These are phyloP conservation scores for Meloidogyne floridensis DNA, from an alignment of 1,140 invertebrate genomes.

Conservation along the genomic window DNA sequence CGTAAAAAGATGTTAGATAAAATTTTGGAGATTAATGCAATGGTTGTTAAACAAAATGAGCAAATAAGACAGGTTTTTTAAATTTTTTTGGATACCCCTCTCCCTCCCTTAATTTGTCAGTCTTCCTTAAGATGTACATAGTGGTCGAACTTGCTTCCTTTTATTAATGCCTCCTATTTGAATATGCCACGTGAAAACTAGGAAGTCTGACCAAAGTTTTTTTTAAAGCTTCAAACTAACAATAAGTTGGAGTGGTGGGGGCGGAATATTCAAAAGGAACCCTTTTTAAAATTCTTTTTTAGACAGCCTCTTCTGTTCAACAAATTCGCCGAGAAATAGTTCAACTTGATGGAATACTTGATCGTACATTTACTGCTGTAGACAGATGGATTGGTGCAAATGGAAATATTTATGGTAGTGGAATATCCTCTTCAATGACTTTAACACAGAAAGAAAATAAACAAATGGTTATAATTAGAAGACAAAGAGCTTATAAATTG, in stretches of 20 bases:
- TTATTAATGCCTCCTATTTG: no score
- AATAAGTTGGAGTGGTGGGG: no score
- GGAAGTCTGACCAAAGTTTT: no score
- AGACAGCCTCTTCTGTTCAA: constrained; percentile 34
- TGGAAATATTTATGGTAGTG: background rate
- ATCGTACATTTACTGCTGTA: constrained; percentile 39
- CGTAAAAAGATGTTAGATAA: constrained; percentile 36
- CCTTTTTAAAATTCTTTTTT: background rate
- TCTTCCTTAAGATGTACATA: no score
- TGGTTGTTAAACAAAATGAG: constrained; percentile 44
- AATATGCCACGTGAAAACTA: no score
- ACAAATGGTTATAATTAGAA: background rate
- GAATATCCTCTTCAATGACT: background rate
- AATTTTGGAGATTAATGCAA: constrained; percentile 38
- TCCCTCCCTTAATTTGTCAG: no score
- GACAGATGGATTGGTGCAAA: constrained; percentile 35
- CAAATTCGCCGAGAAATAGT: constrained; percentile 30
- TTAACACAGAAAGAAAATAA: background rate
- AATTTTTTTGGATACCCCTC: no score
- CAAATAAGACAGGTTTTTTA: constrained; percentile 37
- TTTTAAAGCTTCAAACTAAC: no score
- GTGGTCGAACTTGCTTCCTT: no score
- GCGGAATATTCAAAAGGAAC: no score
- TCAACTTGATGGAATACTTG: constrained; percentile 30
- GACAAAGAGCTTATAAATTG: constrained; percentile 41